These are phyloP conservation scores for Cottus gobio DNA, from an alignment of 2,113 vertebrate species.

Conservation along the genomic window DNA sequence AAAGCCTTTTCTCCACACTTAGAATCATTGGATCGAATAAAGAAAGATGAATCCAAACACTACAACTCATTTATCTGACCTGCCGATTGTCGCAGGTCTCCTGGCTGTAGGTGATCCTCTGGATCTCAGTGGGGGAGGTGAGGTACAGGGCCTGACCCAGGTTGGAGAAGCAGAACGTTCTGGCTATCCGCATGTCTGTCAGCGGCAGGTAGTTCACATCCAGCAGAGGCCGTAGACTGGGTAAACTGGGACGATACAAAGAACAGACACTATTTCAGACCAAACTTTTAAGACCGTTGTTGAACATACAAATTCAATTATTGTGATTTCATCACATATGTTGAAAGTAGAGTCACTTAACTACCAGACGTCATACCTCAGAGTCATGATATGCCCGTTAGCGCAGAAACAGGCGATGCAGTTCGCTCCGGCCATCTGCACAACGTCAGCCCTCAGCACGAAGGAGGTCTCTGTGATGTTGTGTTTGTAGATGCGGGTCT, in stretches of 20 bases:
- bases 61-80: slow-evolving; percentile 78
- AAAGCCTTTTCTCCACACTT: background rate
- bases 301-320: background rate
- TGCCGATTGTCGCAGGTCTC: slow-evolving; percentile 98
- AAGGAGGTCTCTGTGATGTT: slow-evolving; percentile 98
- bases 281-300: no score
- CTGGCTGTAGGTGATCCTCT: slow-evolving; percentile 98
- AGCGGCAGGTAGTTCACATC: slow-evolving; percentile 98
- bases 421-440: slow-evolving; percentile 87
- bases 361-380: slow-evolving; percentile 86
- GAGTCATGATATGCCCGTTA: slow-evolving; percentile 98
- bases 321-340: background rate
- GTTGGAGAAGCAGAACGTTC: slow-evolving; percentile 98
- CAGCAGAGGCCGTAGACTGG: slow-evolving; percentile 94
- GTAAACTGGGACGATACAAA: slow-evolving; percentile 85
- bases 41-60: background rate
- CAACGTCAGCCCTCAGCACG: slow-evolving; percentile 94
- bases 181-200: slow-evolving; percentile 98
- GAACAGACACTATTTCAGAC: background rate
- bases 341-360: background rate
- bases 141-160: slow-evolving; percentile 97
- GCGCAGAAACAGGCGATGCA: slow-evolving; percentile 98
- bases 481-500: slow-evolving; percentile 93
- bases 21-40: background rate
- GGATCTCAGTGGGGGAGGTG: slow-evolving; percentile 96